A percentile compares a stretch with the other conserved stretches of the same genome.
Conservation (phyloP, 2,888 invertebrate genomes). For the Caenorhabditis sp. region DNA sequence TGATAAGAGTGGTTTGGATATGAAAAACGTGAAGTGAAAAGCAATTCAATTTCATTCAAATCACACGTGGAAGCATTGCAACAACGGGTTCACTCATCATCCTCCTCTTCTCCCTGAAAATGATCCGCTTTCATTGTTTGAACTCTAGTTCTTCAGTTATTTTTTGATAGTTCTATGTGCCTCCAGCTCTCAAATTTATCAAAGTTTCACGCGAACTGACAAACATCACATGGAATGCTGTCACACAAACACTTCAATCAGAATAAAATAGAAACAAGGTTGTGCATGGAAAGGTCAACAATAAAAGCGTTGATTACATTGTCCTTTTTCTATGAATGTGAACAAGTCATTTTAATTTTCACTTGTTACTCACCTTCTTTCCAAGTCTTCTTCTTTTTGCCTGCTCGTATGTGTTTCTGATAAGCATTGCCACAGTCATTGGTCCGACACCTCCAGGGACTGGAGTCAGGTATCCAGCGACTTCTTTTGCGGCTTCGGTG, state of each 20-base stretch:
- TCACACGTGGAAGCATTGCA: not conserved
- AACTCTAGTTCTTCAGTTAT: not conserved
- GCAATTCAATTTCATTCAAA: too few relatives aligned
- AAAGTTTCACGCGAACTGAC: not conserved
- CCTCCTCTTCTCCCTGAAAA: constrained; percentile 31
- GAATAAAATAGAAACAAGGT: not conserved
- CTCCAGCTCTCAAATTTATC: not conserved
- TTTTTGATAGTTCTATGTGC: constrained; percentile 29
- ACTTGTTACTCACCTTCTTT: too few relatives aligned
- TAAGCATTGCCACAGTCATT: constrained; percentile 94
- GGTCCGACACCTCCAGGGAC: constrained; percentile 93
- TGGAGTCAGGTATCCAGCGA: constrained; percentile 84
- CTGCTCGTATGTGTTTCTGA: constrained; percentile 92
- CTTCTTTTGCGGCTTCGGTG: constrained; percentile 88
- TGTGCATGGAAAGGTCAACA: not conserved
- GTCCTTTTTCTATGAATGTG: not conserved
- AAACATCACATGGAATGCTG: not conserved
- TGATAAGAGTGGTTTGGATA: not conserved
- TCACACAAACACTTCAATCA: not conserved
- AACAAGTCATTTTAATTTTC: too few relatives aligned
- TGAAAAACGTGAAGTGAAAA: not conserved
- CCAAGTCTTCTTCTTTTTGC: constrained; percentile 85
- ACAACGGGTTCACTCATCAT: constrained; percentile 6
- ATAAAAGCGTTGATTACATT: not conserved
- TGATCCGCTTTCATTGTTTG: not conserved